Base-by-base conservation (phyloP, 2,888 invertebrate genomes). In the Monochamus alternatus region DNA sequence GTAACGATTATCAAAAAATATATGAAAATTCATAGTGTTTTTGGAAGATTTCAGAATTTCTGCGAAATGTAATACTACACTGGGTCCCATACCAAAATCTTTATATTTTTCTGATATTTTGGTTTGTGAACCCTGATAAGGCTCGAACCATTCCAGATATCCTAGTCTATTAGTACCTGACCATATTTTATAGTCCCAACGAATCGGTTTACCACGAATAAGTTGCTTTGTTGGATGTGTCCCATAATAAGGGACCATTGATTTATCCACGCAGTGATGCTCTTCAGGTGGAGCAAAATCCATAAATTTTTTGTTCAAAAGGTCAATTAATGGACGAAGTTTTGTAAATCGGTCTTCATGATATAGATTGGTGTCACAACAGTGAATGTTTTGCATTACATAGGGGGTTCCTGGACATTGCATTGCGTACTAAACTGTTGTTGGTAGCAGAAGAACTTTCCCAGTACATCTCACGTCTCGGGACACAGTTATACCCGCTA, bases 121-220 rank as follows among this genome's bases (percentile, higher is more conserved):
- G 9, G 30, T 72, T 10, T 32, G 59, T 62, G 52, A 63, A n/a
- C 71, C 47, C n/a, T 71, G 71, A 63, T 72, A 72, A n/a, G 71
- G 71, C 32, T 72, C 64, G 38, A 72, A 72, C 44, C 71, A 72
- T 51, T 72, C 63, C 38, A 72, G 47, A 51, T 10, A 51, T 51
- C 51, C 51, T 51, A 51, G 10, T 51, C 51, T 51, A n/a, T 51
- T 51, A 47, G 47, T 47, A 9, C 8, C 47, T 9, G 47, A 1
- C 47, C 47, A 47, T 47, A 47, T 47, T 47, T 47, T 47, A 47
- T 14, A 58, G 5, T 3, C 58, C 12, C 12, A 58, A 5, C 58
- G 58, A 58, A 58, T 14, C 1, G 58, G 58, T 3, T 58, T 58
- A 5, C 58, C 58, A n/a, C 58, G 58, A n/a, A 58, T 58, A 58